phyloP scores from a whole-genome alignment of 2,888 invertebrate species.

The Aethes cnicana region DNA sequence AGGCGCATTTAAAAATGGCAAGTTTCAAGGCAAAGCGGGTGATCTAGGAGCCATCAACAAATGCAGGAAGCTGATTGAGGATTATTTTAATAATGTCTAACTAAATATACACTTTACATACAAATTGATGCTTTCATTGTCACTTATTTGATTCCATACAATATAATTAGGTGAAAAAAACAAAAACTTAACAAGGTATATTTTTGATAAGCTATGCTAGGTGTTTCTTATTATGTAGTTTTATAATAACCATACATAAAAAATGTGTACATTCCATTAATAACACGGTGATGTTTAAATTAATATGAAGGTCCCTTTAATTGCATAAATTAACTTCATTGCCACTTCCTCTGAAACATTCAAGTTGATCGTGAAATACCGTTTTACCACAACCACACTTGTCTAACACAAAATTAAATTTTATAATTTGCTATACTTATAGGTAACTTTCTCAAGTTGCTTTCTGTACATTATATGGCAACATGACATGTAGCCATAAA shows the following conservation, averaged over 20 bases:
- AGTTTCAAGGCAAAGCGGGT: slow-evolving; percentile 89
- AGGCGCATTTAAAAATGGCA: slow-evolving; percentile 88
- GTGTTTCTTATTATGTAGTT: too few relatives aligned
- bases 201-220: background rate
- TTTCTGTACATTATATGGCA: background rate
- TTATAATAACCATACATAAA: too few relatives aligned
- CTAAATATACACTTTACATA: slow-evolving; percentile 25
- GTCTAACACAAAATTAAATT: background rate
- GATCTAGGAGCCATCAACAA: slow-evolving; percentile 84
- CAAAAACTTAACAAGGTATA: slow-evolving; percentile 12
- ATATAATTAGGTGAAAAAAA: slow-evolving; percentile 6
- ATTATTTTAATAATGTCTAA: slow-evolving; percentile 74
- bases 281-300: too few relatives aligned
- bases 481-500: background rate
- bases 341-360: background rate
- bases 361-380: background rate
- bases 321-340: background rate
- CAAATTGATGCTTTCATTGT: slow-evolving; percentile 16
- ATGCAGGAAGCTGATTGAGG: slow-evolving; percentile 83
- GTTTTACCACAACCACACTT: background rate
- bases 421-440: slow-evolving; percentile 6
- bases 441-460: slow-evolving; percentile 1
- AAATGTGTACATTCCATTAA: too few relatives aligned
- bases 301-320: background rate
- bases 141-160: slow-evolving; percentile 1